Evolutionary conservation across 2,888 invertebrate species (phyloP).

Genomic region (Tuberolachnus salignus): DNA sequence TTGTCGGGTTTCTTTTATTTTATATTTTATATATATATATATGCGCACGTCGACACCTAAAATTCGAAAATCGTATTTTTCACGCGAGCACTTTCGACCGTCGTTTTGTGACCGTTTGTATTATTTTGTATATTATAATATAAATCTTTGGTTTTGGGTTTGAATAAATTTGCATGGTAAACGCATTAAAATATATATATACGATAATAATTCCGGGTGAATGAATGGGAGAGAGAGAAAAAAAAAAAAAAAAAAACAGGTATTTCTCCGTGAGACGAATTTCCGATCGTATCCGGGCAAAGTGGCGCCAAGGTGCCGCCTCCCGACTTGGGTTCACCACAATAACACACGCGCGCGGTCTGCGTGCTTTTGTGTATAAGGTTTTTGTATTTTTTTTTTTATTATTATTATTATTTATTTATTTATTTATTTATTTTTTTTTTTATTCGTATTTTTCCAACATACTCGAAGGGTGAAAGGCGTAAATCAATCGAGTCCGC

Average conservation of each 20-base stretch:
- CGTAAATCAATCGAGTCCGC: constrained; percentile 23
- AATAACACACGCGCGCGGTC: background rate
- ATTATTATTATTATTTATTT: too few species aligned
- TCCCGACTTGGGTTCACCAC: constrained; percentile 15
- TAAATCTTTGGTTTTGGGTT: background rate
- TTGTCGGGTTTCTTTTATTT: background rate
- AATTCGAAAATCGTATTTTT: constrained; percentile 46
- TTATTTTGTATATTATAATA: too few species aligned
- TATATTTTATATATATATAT: background rate
- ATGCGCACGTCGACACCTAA: constrained; percentile 2
- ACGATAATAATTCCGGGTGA: background rate
- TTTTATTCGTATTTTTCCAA: too few species aligned
- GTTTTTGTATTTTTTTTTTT: background rate
- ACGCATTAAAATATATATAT: constrained; percentile 39
- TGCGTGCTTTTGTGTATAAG: too few species aligned
- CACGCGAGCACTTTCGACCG: constrained; percentile 18
- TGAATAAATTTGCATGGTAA: constrained; percentile 53
- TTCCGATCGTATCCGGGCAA: constrained; percentile 51
- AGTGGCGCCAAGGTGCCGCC: constrained; percentile 48
- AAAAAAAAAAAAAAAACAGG: constrained; percentile 21
- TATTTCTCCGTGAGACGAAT: constrained; percentile 45
- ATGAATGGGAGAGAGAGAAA: too few species aligned
- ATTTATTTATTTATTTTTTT: too few species aligned
- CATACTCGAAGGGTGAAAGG: constrained; percentile 2
- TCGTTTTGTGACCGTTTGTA: constrained; percentile 25